phyloP scores from a whole-genome alignment of 2,797 vertebrate species.

The Sternotherus odoratus region DNA sequence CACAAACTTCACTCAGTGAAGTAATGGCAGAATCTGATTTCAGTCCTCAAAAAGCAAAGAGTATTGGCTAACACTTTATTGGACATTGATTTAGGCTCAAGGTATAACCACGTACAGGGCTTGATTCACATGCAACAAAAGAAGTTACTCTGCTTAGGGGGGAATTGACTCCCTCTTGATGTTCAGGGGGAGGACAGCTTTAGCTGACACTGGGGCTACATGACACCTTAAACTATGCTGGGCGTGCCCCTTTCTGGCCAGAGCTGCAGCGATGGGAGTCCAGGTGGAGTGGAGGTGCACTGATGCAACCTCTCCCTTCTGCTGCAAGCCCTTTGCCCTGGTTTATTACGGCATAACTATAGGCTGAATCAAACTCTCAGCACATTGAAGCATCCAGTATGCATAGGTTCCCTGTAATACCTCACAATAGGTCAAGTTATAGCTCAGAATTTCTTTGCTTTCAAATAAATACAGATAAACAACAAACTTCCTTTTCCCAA shows the following conservation, averaged over 20 bases:
- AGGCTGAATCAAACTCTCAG: not conserved
- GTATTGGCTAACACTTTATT: not conserved
- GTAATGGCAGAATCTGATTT: not conserved
- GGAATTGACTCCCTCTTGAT: fast-evolving
- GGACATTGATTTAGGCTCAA: not conserved
- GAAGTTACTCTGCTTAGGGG: not conserved
- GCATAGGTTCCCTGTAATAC: not conserved
- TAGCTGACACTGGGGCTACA: not conserved
- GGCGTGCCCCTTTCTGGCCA: fast-evolving
- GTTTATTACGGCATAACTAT: not conserved
- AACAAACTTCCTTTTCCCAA: not conserved
- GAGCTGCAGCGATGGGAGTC: fast-evolving
- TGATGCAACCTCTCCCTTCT: not conserved
- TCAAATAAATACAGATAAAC: not conserved
- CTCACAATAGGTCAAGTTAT: not conserved
- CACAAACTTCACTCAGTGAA: fast-evolving
- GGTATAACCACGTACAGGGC: not conserved
- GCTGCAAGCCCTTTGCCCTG: not conserved
- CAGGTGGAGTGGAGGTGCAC: fast-evolving
- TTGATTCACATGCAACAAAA: not conserved
- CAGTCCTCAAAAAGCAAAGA: not conserved
- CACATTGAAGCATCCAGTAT: not conserved
- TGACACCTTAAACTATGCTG: fast-evolving
- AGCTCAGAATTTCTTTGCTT: not conserved
- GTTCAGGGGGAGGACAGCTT: fast-evolving